Conservation (phyloP, 92 coral and sea anemone species). For the Phenganax marumi region DNA sequence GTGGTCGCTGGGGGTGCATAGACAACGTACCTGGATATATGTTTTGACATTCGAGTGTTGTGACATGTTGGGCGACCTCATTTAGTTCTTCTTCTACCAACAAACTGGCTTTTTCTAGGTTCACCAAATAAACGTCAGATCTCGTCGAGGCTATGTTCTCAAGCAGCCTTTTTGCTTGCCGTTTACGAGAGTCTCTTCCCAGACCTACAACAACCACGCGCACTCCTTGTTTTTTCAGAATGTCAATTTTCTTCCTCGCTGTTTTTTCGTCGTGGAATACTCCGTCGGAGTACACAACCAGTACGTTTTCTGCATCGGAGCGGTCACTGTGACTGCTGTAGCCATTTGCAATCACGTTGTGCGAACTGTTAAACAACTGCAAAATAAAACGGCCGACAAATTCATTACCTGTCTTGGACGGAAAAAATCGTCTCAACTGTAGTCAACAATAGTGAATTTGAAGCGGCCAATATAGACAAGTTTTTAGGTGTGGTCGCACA, state of each 20-base stretch:
- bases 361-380: conserved; percentile 29
- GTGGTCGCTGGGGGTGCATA: background rate
- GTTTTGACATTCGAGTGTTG: conserved; percentile 10
- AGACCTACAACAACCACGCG: conserved; percentile 36
- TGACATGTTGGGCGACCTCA: conserved; percentile 34
- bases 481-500: too few species aligned
- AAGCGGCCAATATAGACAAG: too few species aligned
- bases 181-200: conserved; percentile 6
- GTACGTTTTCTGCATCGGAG: conserved; percentile 34
- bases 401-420: background rate
- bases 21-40: conserved; percentile 6
- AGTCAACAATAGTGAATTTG: too few species aligned
- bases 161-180: background rate
- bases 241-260: background rate
- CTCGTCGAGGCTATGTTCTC: conserved; percentile 12
- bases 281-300: conserved; percentile 33
- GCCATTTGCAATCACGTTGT: background rate
- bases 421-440: too few species aligned
- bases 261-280: conserved; percentile 27
- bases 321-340: conserved; percentile 21
- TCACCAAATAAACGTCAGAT: conserved; percentile 29
- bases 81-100: conserved; percentile 28
- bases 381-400: background rate
- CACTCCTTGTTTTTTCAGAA: conserved; percentile 20
- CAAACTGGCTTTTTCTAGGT: background rate